Evolutionary conservation across 2,888 invertebrate genomes (phyloP), one percentile per base, ranked within the genome.

Genomic region (Noctua fimbriata): DNA sequence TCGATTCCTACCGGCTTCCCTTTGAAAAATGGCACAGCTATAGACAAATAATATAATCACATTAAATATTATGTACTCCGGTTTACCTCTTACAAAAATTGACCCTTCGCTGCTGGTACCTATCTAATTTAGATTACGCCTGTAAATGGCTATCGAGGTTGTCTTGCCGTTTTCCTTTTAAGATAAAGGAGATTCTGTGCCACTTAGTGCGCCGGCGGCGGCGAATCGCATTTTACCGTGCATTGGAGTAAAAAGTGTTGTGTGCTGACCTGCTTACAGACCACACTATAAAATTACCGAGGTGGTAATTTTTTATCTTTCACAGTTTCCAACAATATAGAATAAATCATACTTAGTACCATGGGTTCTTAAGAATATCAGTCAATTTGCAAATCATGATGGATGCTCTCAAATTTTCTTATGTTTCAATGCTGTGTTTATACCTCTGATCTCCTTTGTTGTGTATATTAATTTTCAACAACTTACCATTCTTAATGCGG

Each of bases 191-290:
- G 84, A 76, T 73, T 78, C 69, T 58, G 81, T 83, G 67, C 73
- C 69, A 80, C 78, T 69, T 78, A 66, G 60, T 77, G 78, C 21
- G 74, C 49, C 67, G 70, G 58, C 21, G 74, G 44, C 67, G 70
- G 58, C 49, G 36, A 74, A 73, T 65, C 36, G 66, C 74, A 69
- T 77, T 80, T 87, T 78, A 73, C 77, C 65, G 87, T 78, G 79
- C 44, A 49, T 55, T 73, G 36, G 36, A 80, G 81, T 81, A 81
- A 83, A 81, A 86, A 86, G 49, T 80, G 60, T 55, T 66, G 58
- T 49, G 69, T 76, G 36, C 16, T 79, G 78, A 85, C 85, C 87
- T 79, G 74, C 76, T 86, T 87, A 76, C 81, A 24, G 75, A 70
- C 24, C 52, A 32, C 49, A 24, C 77, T 72, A 67, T 83, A 76